Evolutionary conservation across 2,888 invertebrate species (phyloP).

Genomic region (Hydraecia micacea): DNA sequence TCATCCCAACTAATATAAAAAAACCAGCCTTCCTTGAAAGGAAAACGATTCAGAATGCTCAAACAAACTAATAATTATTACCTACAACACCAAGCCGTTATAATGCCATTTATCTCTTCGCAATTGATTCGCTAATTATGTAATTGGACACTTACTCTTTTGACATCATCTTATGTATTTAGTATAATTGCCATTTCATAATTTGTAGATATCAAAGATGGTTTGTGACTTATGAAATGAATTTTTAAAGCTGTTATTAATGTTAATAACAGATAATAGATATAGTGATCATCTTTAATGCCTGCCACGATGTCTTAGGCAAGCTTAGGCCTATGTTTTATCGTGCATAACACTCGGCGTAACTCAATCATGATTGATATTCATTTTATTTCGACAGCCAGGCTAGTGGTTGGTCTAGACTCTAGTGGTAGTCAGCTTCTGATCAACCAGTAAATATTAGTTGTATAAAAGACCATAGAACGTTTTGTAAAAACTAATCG

Average conservation of each 20-base stretch:
- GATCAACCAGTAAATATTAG: no score
- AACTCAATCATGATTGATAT: constrained; percentile 12
- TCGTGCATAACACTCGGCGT: constrained; percentile 3
- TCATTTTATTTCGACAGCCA: constrained; percentile 31
- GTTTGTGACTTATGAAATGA: constrained; percentile 33
- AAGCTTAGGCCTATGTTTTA: constrained; percentile 22
- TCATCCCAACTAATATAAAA: no score
- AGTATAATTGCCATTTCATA: constrained; percentile 23
- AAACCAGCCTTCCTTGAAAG: background rate
- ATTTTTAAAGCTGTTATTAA: constrained; percentile 27
- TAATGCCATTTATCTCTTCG: constrained; percentile 7
- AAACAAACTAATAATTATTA: constrained; percentile 3
- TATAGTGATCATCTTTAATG: constrained; percentile 13
- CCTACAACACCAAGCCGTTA: background rate
- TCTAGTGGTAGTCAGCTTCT: constrained; percentile 7
- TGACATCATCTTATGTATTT: constrained; percentile 20
- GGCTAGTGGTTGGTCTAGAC: background rate
- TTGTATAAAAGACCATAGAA: no score
- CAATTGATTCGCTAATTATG: constrained; percentile 32
- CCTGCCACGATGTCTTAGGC: constrained; percentile 5
- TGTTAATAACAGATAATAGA: constrained; percentile 2
- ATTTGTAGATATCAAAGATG: constrained; percentile 27
- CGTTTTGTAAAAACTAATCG: no score
- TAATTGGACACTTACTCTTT: constrained; percentile 35
- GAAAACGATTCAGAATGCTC: background rate